Evolutionary conservation across 2,888 invertebrate species (phyloP), one percentile per base, ranked within the genome.

Genomic region (Galerucella nymphaeae): DNA sequence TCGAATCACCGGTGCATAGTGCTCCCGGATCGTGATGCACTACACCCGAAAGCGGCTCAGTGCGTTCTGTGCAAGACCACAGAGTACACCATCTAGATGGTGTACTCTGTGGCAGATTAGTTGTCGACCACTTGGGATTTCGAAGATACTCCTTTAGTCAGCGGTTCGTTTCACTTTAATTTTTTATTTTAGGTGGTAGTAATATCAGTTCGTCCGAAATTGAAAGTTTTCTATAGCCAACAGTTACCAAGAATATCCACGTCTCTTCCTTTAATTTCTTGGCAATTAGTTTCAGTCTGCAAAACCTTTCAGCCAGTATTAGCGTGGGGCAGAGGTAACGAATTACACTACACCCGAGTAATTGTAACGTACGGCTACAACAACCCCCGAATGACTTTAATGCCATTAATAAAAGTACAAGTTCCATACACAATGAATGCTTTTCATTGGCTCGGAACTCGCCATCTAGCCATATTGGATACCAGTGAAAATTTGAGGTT

Each of bases 281-380:
- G 98, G 98, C 97, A 96, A 86, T 91, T 95, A 87, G 95, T 96
- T 16, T 90, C 95, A 11, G 94, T 96, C 76, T 94, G 95, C 83
- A 91, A 93, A 62, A 90, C 90, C 1, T 88, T 90, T 53, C 89
- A 92, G 78, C 96, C 97, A 14, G 93, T 98, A 10, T 88, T 98
- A 70, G 95, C 97, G 0, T 95, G 97, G 84, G 98, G 94, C 0
- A 90, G 98, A 64, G 94, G 96, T 66, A 92, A 90, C 77, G 92
- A 92, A 61, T 88, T 99, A 65, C 93, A 94, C 85, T 98, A 97
- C 89, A 94, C 96, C 82, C 94, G 96, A 86, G 92, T 93, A 55
- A 53, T 53, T 53, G 82, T 86, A 82, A 70, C 86, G 81, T 80
- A 83, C 87, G 90, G 89, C 87, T 61, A 88, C 86, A 83, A 88